A percentile compares a stretch with the other conserved stretches of the same genome.
Conservation (phyloP, 2,113 vertebrate species). For the Climacteris rufus region DNA sequence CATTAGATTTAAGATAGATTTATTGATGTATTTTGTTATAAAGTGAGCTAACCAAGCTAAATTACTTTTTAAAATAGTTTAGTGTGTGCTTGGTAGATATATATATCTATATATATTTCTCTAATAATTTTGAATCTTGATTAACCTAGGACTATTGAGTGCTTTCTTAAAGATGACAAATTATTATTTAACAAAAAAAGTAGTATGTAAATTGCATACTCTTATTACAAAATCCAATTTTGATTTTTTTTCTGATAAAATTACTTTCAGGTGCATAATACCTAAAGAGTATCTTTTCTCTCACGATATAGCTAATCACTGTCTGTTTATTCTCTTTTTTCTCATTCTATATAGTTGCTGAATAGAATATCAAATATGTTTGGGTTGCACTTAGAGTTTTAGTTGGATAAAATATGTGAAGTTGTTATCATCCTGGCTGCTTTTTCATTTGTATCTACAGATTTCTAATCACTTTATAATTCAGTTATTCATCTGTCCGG, state of each 20-base stretch:
- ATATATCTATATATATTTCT: not conserved
- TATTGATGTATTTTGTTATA: not conserved
- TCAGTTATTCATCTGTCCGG: not conserved
- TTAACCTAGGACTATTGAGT: not conserved
- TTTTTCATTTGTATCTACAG: not conserved
- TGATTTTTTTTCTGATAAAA: not conserved
- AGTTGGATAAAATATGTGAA: not conserved
- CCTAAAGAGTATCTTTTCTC: not conserved
- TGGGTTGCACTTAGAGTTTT: not conserved
- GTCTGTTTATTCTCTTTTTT: not conserved
- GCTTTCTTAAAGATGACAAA: not conserved
- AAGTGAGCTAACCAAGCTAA: not conserved
- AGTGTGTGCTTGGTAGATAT: not conserved
- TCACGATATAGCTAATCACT: not conserved
- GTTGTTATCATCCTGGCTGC: not conserved
- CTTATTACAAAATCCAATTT: not conserved
- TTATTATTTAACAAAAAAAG: not conserved
- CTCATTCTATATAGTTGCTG: not conserved
- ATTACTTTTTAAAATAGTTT: not conserved
- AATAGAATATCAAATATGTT: not conserved
- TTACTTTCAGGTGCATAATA: not conserved
- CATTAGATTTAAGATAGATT: not conserved
- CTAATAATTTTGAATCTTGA: not conserved
- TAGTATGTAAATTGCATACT: not conserved
- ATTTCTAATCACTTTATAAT: not conserved